These are phyloP conservation scores for Lithosia quadra DNA, from an alignment of 2,888 invertebrate species.

Conservation along the genomic window DNA sequence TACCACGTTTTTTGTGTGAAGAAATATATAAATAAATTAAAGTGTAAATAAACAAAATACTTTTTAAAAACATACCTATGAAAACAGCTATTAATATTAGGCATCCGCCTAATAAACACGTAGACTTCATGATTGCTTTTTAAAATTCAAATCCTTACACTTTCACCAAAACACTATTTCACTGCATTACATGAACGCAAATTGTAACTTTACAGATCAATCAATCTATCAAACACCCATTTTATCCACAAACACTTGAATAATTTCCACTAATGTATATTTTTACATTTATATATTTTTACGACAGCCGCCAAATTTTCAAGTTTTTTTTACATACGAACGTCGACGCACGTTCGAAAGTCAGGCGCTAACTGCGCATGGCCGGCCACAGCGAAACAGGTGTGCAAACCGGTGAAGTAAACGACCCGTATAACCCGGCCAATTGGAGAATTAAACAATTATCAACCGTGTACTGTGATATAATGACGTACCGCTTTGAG, in stretches of 20 bases:
- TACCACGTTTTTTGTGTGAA: background rate
- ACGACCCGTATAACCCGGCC: constrained; percentile 64
- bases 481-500: constrained; percentile 38
- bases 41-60: background rate
- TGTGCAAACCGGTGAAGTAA: constrained; percentile 66
- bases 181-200: constrained; percentile 61
- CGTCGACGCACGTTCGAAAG: constrained; percentile 77
- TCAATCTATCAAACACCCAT: constrained; percentile 52
- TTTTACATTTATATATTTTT: constrained; percentile 38
- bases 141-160: constrained; percentile 71
- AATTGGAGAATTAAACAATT: constrained; percentile 62
- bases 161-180: constrained; percentile 75
- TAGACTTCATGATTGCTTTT: constrained; percentile 71
- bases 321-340: constrained; percentile 55
- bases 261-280: constrained; percentile 27
- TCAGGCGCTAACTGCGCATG: constrained; percentile 78
- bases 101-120: constrained; percentile 67
- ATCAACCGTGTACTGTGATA: constrained; percentile 43
- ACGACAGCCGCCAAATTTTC: constrained; percentile 56
- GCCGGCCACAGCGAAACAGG: constrained; percentile 69
- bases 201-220: constrained; percentile 37
- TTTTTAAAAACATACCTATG: constrained; percentile 66
- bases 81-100: constrained; percentile 66
- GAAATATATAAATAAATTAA: background rate
- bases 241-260: constrained; percentile 43